A percentile compares a stretch with the other conserved stretches of the same genome.
phyloP scores from a whole-genome alignment of 2,113 vertebrate genomes.

The Atlantisia rogersi region DNA sequence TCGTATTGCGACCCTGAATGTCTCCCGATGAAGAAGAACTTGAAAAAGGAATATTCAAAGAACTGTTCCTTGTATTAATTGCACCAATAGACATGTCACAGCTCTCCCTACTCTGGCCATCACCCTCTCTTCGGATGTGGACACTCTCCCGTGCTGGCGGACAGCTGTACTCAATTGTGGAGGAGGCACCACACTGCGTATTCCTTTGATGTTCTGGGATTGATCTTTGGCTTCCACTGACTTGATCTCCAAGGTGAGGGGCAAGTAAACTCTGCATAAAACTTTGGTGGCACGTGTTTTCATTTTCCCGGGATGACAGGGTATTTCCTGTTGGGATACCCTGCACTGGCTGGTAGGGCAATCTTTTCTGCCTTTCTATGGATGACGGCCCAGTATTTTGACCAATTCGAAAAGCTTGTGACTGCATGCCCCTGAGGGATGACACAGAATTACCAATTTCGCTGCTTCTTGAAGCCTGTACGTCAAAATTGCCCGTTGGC shows the following conservation, averaged over 20 bases:
- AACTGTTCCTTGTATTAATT: conserved; percentile 78
- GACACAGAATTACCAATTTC: conserved; percentile 85
- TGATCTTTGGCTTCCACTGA: conserved; percentile 78
- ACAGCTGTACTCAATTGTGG: conserved; percentile 90
- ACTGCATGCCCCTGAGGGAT: conserved; percentile 85
- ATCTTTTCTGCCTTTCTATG: conserved; percentile 86
- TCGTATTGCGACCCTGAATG: conserved; percentile 90
- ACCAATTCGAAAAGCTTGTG: conserved; percentile 88
- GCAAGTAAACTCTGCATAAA: conserved; percentile 96
- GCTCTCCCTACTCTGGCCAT: conserved; percentile 79
- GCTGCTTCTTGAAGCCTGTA: conserved; percentile 88
- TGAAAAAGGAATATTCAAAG: conserved; percentile 81
- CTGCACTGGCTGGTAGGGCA: conserved; percentile 86
- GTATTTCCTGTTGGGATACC: conserved; percentile 83
- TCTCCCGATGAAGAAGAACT: conserved; percentile 86
- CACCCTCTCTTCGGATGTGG: conserved; percentile 79
- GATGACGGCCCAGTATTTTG: conserved; percentile 76
- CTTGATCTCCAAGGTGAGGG: conserved; percentile 91
- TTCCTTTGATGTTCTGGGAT: conserved; percentile 86
- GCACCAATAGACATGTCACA: conserved; percentile 81
- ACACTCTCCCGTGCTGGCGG: conserved; percentile 78
- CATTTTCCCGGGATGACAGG: conserved; percentile 84
- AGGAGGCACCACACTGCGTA: conserved; percentile 87
- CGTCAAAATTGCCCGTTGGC: conserved; percentile 84
- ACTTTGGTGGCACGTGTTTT: conserved; percentile 89